Evolutionary conservation across 2,113 vertebrate genomes (phyloP), one percentile per base, ranked within the genome.

Genomic region (Nicator chloris): DNA sequence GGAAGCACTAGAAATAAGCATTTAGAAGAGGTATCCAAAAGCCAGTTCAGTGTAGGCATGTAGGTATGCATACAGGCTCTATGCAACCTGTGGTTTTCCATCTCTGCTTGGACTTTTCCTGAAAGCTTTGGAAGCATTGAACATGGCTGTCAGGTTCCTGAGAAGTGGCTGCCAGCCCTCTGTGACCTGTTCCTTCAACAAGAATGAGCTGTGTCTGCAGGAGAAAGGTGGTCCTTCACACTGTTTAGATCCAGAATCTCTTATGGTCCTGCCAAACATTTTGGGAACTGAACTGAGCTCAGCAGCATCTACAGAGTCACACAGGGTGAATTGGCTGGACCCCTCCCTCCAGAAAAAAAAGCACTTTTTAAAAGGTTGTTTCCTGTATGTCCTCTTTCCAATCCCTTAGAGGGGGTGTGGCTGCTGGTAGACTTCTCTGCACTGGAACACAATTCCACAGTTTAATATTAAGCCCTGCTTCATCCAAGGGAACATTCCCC

Each of bases 11-110:
- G 20, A 68, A 92, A 71, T 14, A 57, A 91, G 49, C 22, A 54
- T 66, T 86, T 54, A 47, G 39, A 95, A 78, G 77, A 75, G 35
- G 14, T 51, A 91, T 30, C 14, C 56, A 86, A 66, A 91, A 83
- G 35, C 21, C 57, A 82, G 20, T 28, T 80, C 15, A 35, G 4
- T 13, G 13, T 39, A 17, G 6, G 11, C 8, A 31, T 30, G 13
- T 12, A 69, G 14, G 8, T 6, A 30, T 24, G 27, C 18, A 35
- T 4, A 9, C 1, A 24, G 42, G 26, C 15, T 78, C 60, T 51
- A 63, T 20, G 15, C 10, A 77, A 66, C 22, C 18, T 72, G 7
- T 35, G 60, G 27, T 40, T 83, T 60, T 24, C 28, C 2, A 1
- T 49, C 24, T 72, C 42, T 61, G n/a, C 64, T 69, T 70, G 20